Conservation (phyloP, 1,140 invertebrate genomes). For the Dendroctonus ponderosae region DNA sequence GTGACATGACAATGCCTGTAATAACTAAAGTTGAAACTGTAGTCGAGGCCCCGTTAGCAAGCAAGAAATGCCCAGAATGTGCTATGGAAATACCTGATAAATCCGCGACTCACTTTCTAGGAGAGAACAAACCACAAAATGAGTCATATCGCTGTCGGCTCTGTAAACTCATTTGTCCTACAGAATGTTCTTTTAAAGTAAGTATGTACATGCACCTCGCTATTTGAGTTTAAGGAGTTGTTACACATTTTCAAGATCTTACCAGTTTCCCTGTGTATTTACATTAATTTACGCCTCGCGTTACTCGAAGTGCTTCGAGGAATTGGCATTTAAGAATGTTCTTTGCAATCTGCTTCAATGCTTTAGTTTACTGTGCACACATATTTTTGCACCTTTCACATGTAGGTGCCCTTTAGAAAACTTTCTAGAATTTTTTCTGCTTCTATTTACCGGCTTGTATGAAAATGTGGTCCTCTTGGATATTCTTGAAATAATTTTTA, state of each 20-base stretch:
- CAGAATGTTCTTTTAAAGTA: constrained; percentile 45
- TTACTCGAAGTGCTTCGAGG: too few species aligned
- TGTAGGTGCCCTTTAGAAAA: too few species aligned
- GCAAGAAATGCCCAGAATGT: constrained; percentile 40
- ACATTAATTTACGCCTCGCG: too few species aligned
- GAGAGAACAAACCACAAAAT: constrained; percentile 35
- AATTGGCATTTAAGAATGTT: constrained; percentile 44
- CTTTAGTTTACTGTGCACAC: not conserved
- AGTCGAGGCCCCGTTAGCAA: constrained; percentile 9
- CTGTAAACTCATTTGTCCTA: constrained; percentile 54
- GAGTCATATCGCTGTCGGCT: constrained; percentile 34
- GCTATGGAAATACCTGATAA: constrained; percentile 4
- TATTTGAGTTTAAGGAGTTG: too few species aligned
- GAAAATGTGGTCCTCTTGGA: too few species aligned
- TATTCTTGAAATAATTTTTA: too few species aligned
- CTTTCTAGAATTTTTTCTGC: too few species aligned
- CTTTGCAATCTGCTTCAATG: constrained; percentile 40
- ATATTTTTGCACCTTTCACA: too few species aligned
- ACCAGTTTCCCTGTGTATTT: too few species aligned
- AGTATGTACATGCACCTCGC: not conserved
- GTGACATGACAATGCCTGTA: constrained; percentile 35
- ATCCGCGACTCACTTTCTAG: constrained; percentile 38
- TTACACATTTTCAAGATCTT: too few species aligned
- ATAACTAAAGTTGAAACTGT: constrained; percentile 44
- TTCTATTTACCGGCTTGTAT: too few species aligned